Percentiles rank a stretch among this genome's conserved stretches.
Evolutionary conservation across 2,113 vertebrate genomes (phyloP).

Genomic region (Pituophis catenifer): DNA sequence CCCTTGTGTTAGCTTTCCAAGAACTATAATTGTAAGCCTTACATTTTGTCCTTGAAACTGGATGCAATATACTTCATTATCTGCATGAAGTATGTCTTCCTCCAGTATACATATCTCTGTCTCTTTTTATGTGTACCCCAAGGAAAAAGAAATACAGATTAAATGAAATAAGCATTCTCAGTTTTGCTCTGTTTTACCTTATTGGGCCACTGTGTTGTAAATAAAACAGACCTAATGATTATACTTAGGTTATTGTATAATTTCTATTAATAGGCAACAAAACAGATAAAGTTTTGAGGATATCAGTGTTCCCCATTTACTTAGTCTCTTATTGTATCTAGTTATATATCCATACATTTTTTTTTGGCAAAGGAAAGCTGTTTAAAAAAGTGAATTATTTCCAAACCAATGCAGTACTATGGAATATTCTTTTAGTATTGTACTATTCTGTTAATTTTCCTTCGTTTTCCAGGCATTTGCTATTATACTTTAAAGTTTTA

Average conservation of each 20-base stretch:
- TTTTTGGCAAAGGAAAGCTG: background rate
- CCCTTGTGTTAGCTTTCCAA: background rate
- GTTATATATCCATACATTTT: background rate
- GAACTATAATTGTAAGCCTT: background rate
- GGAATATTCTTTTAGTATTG: background rate
- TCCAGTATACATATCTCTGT: background rate
- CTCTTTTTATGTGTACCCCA: background rate
- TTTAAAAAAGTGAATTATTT: slow-evolving; percentile 14
- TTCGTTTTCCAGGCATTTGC: slow-evolving; percentile 21
- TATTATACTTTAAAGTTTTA: slow-evolving; percentile 3
- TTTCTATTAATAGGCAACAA: background rate
- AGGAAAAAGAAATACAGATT: background rate
- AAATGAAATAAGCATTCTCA: background rate
- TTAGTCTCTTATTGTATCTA: background rate
- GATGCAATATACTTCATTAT: background rate
- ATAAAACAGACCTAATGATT: background rate
- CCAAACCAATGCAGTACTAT: slow-evolving; percentile 2
- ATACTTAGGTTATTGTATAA: background rate
- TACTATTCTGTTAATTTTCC: slow-evolving; percentile 2
- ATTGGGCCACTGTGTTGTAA: background rate
- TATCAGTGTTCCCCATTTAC: background rate
- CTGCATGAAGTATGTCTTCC: background rate
- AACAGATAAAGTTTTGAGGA: background rate
- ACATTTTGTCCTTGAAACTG: background rate
- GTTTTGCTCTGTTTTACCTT: background rate